phyloP scores from a whole-genome alignment of 1,140 invertebrate genomes.

The Drosophila chauvacae region DNA sequence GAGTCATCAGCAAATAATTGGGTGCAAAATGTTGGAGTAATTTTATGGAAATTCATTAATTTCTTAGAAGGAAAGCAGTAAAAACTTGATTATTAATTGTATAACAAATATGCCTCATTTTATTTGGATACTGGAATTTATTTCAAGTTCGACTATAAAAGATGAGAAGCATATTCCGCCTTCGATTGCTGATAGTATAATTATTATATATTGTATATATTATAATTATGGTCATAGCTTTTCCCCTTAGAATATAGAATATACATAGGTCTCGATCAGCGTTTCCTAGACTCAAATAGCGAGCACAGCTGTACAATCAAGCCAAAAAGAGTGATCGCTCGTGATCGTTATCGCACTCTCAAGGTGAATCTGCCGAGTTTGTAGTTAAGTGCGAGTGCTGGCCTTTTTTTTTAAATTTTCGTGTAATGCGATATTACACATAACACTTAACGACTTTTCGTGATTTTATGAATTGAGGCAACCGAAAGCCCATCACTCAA shows the following conservation, averaged over 20 bases:
- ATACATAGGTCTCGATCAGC: neutral
- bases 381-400: neutral
- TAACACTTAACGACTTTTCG: conserved; percentile 2
- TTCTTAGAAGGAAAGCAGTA: too few relatives aligned
- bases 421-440: conserved; percentile 13
- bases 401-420: neutral
- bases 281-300: neutral
- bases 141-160: neutral
- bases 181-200: neutral
- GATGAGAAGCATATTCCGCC: neutral
- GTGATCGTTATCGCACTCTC: conserved; percentile 13
- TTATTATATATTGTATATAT: neutral
- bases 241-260: neutral
- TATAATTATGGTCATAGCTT: neutral
- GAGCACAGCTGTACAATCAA: conserved; percentile 7
- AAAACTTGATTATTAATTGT: neutral
- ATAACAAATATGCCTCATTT: neutral
- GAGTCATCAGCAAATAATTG: conserved; percentile 7
- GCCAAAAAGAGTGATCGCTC: conserved; percentile 3
- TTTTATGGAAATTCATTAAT: neutral
- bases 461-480: conserved; percentile 13
- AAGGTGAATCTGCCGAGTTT: conserved; percentile 8
- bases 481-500: conserved; percentile 10
- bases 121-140: neutral
- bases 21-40: conserved; percentile 5